Base-by-base conservation (phyloP, 2,888 invertebrate species). In the Apodemia duryi region DNA sequence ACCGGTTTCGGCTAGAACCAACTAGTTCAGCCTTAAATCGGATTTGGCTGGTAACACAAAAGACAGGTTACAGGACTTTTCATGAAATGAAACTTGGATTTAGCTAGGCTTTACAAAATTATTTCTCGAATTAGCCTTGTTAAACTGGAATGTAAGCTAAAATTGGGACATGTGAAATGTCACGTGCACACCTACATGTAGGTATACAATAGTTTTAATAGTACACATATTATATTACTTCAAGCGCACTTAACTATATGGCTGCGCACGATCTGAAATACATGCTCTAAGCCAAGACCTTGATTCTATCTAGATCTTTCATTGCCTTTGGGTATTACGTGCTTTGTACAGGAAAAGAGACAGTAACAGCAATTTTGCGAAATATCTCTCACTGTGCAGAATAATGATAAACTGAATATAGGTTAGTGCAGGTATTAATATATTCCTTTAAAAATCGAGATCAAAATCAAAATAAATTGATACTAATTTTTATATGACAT, bases 221-320 rank as follows among this genome's bases (percentile, higher is more conserved):
- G 46, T 13, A 46, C 46, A 46, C 9, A 46, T 13, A 4, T 11
- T 13, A 13, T 13, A 4, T 11, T 46, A 13, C 5, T n/a, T 13
- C 13, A 13, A 49, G 49, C n/a, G 6, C n/a, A 10, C 6, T n/a
- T 1, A 49, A 13, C 43, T 43, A 46, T 13, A 46, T 9, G 46
- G 9, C 43, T 46, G 13, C 5, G 46, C 13, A 13, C 29, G 29
- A 32, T 57, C 32, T 57, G 5, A 28, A 32, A 9, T 57, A 32
- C 13, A 57, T 57, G 2, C 10, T 57, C 29, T 11, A 11, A 57
- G 57, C 6, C 57, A 60, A 13, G 32, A 60, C 13, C 57, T 60
- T 60, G 35, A 60, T 60, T 60, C 10, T 32, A 35, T 60, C 57
- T 60, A 60, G 35, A 60, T 21, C 49, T 51, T 51, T 51, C 49